phyloP scores from a whole-genome alignment of 2,113 vertebrate genomes.

The Anguilla japonica region DNA sequence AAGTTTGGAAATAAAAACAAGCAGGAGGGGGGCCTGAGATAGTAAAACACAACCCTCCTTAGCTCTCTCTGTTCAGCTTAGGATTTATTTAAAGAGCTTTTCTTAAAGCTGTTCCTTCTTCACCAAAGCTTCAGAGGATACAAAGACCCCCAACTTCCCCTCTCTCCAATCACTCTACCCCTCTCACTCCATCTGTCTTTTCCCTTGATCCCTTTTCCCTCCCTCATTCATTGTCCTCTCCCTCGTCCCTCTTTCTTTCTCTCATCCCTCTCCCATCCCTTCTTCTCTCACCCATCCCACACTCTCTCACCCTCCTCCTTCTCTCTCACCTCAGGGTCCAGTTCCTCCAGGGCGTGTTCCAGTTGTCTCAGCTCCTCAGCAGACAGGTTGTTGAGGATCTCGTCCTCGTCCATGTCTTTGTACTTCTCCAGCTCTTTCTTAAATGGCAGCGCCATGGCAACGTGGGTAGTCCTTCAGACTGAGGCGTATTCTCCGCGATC shows the following conservation, averaged over 20 bases:
- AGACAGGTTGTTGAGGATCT: conserved; percentile 92
- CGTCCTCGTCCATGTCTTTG: conserved; percentile 95
- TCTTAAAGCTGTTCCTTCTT: too few species aligned
- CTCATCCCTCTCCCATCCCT: too few species aligned
- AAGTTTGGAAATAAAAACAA: not conserved
- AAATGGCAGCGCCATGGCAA: conserved; percentile 86
- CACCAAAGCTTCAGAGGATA: too few species aligned
- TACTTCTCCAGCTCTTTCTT: conserved; percentile 95
- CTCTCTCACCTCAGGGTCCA: conserved; percentile 90
- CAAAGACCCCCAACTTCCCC: not conserved
- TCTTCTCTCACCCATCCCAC: not conserved
- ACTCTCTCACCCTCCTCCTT: not conserved
- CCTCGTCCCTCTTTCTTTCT: not conserved
- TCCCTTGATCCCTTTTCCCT: not conserved
- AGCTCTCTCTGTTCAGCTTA: not conserved
- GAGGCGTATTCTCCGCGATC: not conserved
- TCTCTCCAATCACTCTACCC: not conserved
- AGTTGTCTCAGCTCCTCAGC: conserved; percentile 95
- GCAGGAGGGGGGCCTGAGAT: too few species aligned
- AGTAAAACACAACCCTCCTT: not conserved
- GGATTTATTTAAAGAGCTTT: not conserved
- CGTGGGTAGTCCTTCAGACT: not conserved
- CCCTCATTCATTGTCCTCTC: too few species aligned
- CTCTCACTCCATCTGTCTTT: not conserved
- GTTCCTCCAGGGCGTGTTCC: conserved; percentile 91